phyloP scores from a whole-genome alignment of 1,140 invertebrate genomes.

The Trissolcus basalis region DNA sequence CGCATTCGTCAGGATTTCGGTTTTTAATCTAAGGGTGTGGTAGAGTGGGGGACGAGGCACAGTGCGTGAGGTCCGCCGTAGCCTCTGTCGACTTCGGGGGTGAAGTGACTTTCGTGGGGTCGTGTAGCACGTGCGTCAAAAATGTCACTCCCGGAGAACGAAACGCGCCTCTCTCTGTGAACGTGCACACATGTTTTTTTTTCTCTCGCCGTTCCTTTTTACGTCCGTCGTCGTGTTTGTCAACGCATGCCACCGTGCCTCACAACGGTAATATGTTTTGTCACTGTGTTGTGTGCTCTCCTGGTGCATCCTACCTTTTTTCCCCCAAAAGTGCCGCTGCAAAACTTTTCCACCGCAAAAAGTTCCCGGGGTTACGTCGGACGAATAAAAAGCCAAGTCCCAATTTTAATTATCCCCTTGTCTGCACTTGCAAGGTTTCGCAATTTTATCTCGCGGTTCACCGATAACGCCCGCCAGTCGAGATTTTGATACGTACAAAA shows the following conservation, averaged over 20 bases:
- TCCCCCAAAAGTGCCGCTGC: no score
- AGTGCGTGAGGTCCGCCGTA: slow-evolving; percentile 49
- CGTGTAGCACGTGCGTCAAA: slow-evolving; percentile 68
- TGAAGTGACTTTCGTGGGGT: slow-evolving; percentile 69
- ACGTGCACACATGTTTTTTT: slow-evolving; percentile 33
- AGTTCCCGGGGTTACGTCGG: no score
- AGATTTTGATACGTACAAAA: background rate
- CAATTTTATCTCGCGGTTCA: no score
- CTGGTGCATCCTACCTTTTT: no score
- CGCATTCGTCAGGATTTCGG: slow-evolving; percentile 63
- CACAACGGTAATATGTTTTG: no score
- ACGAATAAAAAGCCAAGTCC: no score
- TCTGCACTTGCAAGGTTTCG: no score
- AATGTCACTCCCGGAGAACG: slow-evolving; percentile 37
- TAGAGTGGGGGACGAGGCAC: slow-evolving; percentile 58
- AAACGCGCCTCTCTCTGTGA: slow-evolving; percentile 35
- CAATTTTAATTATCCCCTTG: no score
- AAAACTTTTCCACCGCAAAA: no score
- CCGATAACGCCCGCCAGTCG: background rate
- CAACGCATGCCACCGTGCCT: background rate
- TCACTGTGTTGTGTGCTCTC: no score
- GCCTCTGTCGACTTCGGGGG: slow-evolving; percentile 55
- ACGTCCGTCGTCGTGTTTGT: background rate
- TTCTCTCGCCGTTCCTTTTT: background rate
- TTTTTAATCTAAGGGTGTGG: slow-evolving; percentile 75